Percentiles rank a stretch among this genome's conserved stretches.
Evolutionary conservation across 2,797 vertebrate species (phyloP).

Genomic region (Darevskia nairensis): DNA sequence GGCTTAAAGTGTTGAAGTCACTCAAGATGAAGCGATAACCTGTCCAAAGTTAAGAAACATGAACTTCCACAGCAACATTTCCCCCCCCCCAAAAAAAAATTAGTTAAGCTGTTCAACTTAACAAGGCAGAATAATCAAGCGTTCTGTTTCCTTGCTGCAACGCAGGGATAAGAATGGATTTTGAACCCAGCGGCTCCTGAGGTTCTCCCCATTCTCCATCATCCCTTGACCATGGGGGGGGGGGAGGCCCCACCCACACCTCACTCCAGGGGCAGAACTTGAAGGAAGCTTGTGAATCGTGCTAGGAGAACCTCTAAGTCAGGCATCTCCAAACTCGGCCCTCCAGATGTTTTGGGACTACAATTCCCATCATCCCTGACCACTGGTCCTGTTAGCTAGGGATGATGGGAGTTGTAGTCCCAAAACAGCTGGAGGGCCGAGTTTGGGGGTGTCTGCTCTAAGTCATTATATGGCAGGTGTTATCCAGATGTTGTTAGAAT

Average conservation of each 20-base stretch:
- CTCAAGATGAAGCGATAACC: background rate
- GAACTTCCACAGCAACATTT: background rate
- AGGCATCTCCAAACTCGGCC: too few relatives aligned
- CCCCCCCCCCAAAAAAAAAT: background rate
- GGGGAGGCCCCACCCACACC: too few relatives aligned
- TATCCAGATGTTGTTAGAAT: too few relatives aligned
- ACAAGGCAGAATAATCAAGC: background rate
- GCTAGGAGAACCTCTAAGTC: background rate
- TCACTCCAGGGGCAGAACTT: background rate
- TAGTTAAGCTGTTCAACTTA: background rate
- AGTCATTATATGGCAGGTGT: background rate
- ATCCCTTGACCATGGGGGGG: background rate
- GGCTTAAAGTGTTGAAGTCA: background rate
- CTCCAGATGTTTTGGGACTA: too few relatives aligned
- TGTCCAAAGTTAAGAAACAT: background rate
- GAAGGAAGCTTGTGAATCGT: background rate
- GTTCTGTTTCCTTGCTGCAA: slow-evolving; percentile 1
- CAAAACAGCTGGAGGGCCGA: too few relatives aligned
- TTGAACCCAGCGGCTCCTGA: background rate
- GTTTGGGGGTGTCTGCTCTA: background rate
- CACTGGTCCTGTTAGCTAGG: too few relatives aligned
- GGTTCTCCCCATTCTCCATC: background rate
- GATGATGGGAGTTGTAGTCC: too few relatives aligned
- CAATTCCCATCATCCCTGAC: too few relatives aligned
- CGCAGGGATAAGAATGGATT: background rate